Evolutionary conservation across 2,113 vertebrate species (phyloP), one percentile per base, ranked within the genome.

Genomic region (Gasterosteus aculeatus): DNA sequence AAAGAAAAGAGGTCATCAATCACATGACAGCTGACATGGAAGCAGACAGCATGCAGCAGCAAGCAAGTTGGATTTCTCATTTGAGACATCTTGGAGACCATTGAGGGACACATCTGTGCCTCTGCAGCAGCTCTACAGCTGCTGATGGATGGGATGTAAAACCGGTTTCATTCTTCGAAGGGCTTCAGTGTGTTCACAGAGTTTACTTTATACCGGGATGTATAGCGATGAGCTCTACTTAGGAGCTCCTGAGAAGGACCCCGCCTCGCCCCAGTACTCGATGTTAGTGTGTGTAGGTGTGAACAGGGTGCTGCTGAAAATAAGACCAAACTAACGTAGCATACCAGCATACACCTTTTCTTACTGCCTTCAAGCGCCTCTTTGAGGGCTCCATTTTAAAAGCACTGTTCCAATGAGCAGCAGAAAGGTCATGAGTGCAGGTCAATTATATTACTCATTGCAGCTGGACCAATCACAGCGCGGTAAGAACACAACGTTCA

Each of bases 1-100:
- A 71, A 69, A 59, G 47, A 81, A 53, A 66, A 80, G 18, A 79
- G 38, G 15, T 65, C 4, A 58, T 84, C 54, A 81, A 57, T 75
- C 44, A 81, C 33, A 57, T 42, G 47, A 72, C 63, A 63, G 41
- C 38, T 22, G 51, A 61, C n/a, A 47, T 53, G 1, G 49, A 16
- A 10, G 14, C 53, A 53, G 53, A 56, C 53, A 29, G 56, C 69
- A 56, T 47, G 56, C 64, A n/a, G 57, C 26, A 11, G 11, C 53
- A 35, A 63, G 61, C 61, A 16, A 44, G 38, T 41, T 39, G 19
- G 33, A 38, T 12, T 41, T 7, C 41, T 44, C 22, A 44, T 10
- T 63, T 42, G 10, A 60, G 33, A 39, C n/a, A n/a, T 5, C n/a
- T 22, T 42, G 38, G 9, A 14, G 60, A 62, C 38, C 7, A 29